Conservation (phyloP, 2,113 vertebrate genomes). For the Oplegnathus fasciatus region DNA sequence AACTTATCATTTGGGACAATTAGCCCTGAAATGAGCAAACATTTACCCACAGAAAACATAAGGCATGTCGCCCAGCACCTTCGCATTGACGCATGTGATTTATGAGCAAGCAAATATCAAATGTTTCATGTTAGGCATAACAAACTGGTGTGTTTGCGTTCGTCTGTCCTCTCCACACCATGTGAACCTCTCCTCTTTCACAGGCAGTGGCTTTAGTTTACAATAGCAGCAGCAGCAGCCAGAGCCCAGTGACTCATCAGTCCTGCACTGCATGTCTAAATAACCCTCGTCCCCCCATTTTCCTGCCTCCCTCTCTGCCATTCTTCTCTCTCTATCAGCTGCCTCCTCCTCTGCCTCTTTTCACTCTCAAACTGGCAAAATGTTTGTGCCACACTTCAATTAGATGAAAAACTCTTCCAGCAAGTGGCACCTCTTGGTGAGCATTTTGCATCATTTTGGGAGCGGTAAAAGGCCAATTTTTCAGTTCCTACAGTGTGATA, state of each 20-base stretch:
- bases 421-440: neutral
- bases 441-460: constrained; percentile 12
- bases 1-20: neutral
- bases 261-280: constrained; percentile 50
- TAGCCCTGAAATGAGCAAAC: neutral
- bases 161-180: constrained; percentile 10
- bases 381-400: constrained; percentile 12
- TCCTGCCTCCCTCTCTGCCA: constrained; percentile 3
- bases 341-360: neutral
- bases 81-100: neutral
- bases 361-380: constrained; percentile 20
- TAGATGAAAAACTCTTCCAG: neutral
- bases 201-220: constrained; percentile 50
- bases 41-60: neutral
- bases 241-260: constrained; percentile 66
- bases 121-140: neutral
- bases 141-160: constrained; percentile 8
- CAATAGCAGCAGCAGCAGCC: constrained; percentile 23
- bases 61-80: neutral
- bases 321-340: constrained; percentile 20
- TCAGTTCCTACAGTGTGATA: neutral
- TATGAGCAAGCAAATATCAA: constrained; percentile 16
- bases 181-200: constrained; percentile 32
- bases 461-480: neutral
- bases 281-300: constrained; percentile 10